These are phyloP conservation scores for Mellivora capensis DNA, from an alignment of 2,113 vertebrate species.

Conservation along the genomic window DNA sequence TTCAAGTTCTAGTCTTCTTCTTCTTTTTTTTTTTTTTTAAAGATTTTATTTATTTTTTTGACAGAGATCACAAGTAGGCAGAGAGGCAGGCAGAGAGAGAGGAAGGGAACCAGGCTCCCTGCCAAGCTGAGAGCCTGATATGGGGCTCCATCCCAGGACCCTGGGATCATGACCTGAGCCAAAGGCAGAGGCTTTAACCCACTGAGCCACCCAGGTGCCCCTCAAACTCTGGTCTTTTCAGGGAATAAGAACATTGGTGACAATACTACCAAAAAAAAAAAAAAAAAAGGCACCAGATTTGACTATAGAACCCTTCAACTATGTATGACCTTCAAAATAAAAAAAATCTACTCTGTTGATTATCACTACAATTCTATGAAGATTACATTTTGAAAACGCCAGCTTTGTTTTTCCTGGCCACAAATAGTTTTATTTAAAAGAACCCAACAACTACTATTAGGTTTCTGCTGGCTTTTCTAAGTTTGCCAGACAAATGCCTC, in stretches of 20 bases:
- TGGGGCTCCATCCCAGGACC: too few species aligned
- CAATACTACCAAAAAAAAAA: conserved; percentile 14
- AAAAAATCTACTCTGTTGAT: conserved; percentile 56
- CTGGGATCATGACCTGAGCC: too few species aligned
- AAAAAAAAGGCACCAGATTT: neutral
- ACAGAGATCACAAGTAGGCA: too few species aligned
- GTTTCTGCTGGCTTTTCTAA: conserved; percentile 73
- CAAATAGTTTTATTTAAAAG: conserved; percentile 34
- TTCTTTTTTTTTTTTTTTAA: too few species aligned
- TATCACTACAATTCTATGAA: conserved; percentile 70
- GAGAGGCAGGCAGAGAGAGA: too few species aligned
- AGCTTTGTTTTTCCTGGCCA: conserved; percentile 78
- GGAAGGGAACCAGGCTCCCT: too few species aligned
- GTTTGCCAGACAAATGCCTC: conserved; percentile 79
- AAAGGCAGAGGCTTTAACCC: too few species aligned
- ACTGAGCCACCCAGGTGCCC: too few species aligned
- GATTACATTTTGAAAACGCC: conserved; percentile 74
- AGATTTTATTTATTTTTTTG: too few species aligned
- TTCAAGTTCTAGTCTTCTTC: neutral
- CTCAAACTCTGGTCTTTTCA: neutral
- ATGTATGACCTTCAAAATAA: conserved; percentile 36
- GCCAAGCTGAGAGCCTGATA: too few species aligned
- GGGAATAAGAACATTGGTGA: neutral
- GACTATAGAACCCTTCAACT: neutral
- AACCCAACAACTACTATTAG: conserved; percentile 40